Evolutionary conservation across 2,888 invertebrate species (phyloP).

Genomic region (Aphidius colemani): DNA sequence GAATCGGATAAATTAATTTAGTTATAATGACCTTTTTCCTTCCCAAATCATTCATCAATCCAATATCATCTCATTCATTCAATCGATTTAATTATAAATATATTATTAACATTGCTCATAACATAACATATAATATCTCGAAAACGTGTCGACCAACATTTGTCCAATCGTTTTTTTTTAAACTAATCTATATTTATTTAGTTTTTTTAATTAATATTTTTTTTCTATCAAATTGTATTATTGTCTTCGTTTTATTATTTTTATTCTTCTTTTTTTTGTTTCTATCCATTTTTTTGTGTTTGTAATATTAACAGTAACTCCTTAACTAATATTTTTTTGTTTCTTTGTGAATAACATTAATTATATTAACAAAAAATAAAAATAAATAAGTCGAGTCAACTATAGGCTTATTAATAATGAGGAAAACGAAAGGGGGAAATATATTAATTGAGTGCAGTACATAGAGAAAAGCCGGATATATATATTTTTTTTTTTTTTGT

Average conservation of each 20-base stretch:
- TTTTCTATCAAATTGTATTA: constrained; percentile 18
- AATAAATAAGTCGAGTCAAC: constrained; percentile 25
- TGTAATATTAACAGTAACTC: not conserved
- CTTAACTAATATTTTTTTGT: too few species aligned
- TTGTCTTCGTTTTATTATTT: constrained; percentile 21
- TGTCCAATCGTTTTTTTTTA: not conserved
- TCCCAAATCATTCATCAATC: constrained; percentile 23
- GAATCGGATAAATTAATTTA: not conserved
- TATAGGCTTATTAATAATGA: constrained; percentile 15
- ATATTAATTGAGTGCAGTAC: constrained; percentile 32
- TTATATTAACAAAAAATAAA: constrained; percentile 18
- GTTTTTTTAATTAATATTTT: constrained; percentile 12
- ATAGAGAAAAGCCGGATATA: constrained; percentile 31
- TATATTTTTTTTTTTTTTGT: constrained; percentile 13
- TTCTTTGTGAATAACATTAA: constrained; percentile 19
- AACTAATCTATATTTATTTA: constrained; percentile 4
- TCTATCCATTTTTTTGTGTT: constrained; percentile 23
- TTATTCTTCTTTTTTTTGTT: too few species aligned
- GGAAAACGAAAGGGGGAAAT: constrained; percentile 32
- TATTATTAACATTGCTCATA: too few species aligned
- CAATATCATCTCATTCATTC: constrained; percentile 1
- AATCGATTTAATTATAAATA: too few species aligned
- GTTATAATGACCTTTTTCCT: not conserved
- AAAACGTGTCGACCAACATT: not conserved
- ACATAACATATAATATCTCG: too few species aligned